phyloP scores from a whole-genome alignment of 1,140 invertebrate genomes.

The Leptopilina boulardi region DNA sequence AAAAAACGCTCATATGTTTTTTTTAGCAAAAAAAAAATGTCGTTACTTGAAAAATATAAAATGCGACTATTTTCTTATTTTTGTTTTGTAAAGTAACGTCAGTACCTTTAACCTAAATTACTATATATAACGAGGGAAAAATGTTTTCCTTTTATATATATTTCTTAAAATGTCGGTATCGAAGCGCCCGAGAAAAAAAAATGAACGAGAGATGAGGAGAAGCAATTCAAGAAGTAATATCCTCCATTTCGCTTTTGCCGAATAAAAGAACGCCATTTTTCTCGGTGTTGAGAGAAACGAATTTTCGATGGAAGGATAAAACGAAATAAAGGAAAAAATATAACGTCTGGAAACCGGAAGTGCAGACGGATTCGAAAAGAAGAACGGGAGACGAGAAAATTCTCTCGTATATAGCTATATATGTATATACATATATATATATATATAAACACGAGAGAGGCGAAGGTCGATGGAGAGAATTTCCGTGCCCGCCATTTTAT shows the following conservation, averaged over 20 bases:
- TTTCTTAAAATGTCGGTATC: background rate
- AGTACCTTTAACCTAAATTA: no score
- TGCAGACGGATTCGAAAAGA: conserved; percentile 24
- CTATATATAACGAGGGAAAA: background rate
- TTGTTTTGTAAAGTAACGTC: no score
- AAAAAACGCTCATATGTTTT: no score
- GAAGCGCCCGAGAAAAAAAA: background rate
- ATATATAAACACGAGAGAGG: background rate
- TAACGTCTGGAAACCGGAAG: conserved; percentile 7
- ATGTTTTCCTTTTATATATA: background rate
- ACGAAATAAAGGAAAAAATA: background rate
- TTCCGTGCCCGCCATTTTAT: conserved; percentile 68
- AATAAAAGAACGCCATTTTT: conserved; percentile 21
- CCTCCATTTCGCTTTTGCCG: background rate
- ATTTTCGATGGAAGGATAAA: conserved; percentile 16
- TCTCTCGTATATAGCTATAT: background rate
- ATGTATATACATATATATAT: no score
- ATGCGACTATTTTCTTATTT: no score
- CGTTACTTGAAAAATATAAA: no score
- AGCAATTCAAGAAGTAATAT: conserved; percentile 26
- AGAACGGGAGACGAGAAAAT: conserved; percentile 23
- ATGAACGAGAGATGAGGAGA: background rate
- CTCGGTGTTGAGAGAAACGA: background rate
- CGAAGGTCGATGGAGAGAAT: conserved; percentile 48
- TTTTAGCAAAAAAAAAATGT: no score